Evolutionary conservation across 1,140 invertebrate genomes (phyloP).

Genomic region (Pachypeltis micranthus): DNA sequence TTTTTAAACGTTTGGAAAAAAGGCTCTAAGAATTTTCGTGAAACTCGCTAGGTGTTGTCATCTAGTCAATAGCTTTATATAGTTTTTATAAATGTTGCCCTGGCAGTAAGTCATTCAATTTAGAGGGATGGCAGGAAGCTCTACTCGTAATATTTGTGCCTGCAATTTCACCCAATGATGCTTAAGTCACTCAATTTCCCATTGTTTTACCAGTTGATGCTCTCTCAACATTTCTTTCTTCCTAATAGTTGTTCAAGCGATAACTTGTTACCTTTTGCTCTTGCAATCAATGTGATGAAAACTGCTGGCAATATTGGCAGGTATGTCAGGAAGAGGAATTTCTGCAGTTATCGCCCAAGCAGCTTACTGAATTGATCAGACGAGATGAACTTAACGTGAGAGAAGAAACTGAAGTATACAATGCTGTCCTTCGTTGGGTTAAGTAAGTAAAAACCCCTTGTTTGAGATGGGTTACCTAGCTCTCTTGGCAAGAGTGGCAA

Average conservation of each 20-base stretch:
- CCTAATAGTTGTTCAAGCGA: not conserved
- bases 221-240: not conserved
- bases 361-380: constrained; percentile 65
- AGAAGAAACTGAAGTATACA: constrained; percentile 82
- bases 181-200: not conserved
- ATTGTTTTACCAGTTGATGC: not conserved
- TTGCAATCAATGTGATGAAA: not conserved
- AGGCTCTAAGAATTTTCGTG: no score
- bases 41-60: no score
- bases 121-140: no score
- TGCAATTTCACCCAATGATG: no score
- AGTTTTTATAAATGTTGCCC: no score
- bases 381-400: constrained; percentile 82
- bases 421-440: constrained; percentile 81
- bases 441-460: no score
- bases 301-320: constrained; percentile 36
- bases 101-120: no score
- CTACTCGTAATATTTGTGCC: no score
- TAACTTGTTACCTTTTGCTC: not conserved
- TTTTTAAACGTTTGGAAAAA: no score
- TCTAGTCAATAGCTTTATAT: no score
- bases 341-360: constrained; percentile 62
- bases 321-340: constrained; percentile 86
- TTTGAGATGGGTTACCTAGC: no score
- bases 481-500: no score